Percentiles rank a stretch among this genome's conserved stretches.
Conservation (phyloP, 2,888 invertebrate genomes). For the Cryptus viduatorius region DNA sequence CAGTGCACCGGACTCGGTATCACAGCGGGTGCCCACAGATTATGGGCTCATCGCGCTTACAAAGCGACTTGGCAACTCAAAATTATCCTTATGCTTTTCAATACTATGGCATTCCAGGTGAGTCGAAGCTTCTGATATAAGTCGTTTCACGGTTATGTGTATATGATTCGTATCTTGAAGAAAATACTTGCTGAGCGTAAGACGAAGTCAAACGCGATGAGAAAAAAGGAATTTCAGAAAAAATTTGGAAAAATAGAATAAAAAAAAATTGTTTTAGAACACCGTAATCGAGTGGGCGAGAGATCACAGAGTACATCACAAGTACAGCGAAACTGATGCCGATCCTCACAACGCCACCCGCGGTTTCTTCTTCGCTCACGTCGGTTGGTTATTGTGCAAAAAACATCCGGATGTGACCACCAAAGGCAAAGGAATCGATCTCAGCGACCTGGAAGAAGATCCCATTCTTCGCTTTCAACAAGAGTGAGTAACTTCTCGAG, state of each 20-base stretch:
- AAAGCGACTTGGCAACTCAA: slow-evolving; percentile 97
- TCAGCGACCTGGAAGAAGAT: slow-evolving; percentile 93
- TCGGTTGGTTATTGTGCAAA: slow-evolving; percentile 96
- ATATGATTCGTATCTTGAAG: no score
- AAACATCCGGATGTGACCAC: slow-evolving; percentile 96
- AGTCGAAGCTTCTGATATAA: slow-evolving; percentile 68
- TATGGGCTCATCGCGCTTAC: slow-evolving; percentile 98
- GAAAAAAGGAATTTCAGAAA: no score
- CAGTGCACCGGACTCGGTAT: slow-evolving; percentile 94
- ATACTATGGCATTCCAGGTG: slow-evolving; percentile 97
- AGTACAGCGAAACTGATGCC: slow-evolving; percentile 96
- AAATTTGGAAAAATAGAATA: no score
- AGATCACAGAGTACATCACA: slow-evolving; percentile 94
- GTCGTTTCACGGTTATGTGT: background rate
- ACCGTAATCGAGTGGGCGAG: slow-evolving; percentile 92
- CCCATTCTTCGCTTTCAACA: slow-evolving; percentile 95
- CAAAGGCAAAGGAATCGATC: slow-evolving; percentile 94
- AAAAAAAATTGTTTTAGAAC: slow-evolving; percentile 86
- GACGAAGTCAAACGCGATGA: no score
- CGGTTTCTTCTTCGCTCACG: slow-evolving; percentile 98
- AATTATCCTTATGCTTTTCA: slow-evolving; percentile 92
- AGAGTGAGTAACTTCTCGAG: slow-evolving; percentile 88
- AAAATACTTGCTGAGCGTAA: no score
- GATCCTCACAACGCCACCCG: slow-evolving; percentile 96
- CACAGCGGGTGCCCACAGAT: slow-evolving; percentile 98